Conservation (phyloP, 2,113 vertebrate genomes). For the Epinephelus moara region DNA sequence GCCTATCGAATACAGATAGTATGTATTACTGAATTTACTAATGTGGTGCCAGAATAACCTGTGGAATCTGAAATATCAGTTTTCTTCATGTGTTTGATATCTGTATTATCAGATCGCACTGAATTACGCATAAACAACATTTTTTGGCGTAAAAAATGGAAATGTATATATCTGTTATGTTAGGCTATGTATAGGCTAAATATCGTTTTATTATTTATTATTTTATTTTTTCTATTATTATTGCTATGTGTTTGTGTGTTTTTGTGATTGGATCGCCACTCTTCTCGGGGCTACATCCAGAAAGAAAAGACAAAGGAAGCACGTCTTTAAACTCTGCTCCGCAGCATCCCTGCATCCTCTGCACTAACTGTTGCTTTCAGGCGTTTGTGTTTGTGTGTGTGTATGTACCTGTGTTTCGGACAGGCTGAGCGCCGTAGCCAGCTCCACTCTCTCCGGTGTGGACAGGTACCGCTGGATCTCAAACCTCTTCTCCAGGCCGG, state of each 20-base stretch:
- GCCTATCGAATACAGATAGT: background rate
- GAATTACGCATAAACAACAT: background rate
- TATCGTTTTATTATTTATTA: too few species aligned
- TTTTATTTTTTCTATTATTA: background rate
- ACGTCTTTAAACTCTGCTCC: too few species aligned
- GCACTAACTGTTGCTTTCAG: background rate
- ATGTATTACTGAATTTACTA: background rate
- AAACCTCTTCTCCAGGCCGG: slow-evolving; percentile 96
- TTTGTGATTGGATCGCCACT: background rate
- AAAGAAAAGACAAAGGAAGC: background rate
- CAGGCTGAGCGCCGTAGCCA: slow-evolving; percentile 97
- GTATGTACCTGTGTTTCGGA: slow-evolving; percentile 95
- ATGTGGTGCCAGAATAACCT: background rate
- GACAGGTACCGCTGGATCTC: slow-evolving; percentile 97
- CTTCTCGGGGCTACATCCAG: background rate
- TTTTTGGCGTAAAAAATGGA: background rate
- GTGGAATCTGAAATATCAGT: background rate
- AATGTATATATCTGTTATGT: background rate
- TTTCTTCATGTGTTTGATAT: background rate
- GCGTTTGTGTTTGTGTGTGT: background rate
- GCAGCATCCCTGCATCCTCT: background rate
- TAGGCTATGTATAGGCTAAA: too few species aligned
- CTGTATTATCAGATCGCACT: background rate
- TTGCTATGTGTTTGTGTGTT: background rate
- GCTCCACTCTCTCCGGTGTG: slow-evolving; percentile 95